phyloP scores from a whole-genome alignment of 2,113 vertebrate species.

The Embiotoca jacksoni region DNA sequence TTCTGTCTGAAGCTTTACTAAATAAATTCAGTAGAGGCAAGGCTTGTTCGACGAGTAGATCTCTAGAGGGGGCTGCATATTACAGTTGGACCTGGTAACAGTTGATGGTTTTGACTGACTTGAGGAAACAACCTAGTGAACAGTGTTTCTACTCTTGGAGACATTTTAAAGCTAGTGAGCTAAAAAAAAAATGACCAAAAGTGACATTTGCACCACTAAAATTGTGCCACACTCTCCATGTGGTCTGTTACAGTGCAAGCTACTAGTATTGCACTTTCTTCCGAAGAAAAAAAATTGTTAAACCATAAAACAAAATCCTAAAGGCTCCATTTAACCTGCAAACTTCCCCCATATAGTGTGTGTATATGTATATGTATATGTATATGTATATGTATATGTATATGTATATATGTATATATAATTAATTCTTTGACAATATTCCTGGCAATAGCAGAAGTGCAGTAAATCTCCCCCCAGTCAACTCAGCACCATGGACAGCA shows the following conservation, averaged over 20 bases:
- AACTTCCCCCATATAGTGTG: too few relatives aligned
- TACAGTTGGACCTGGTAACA: neutral
- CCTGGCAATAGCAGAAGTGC: neutral
- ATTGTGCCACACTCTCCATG: neutral
- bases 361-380: too few relatives aligned
- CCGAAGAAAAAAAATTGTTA: too few relatives aligned
- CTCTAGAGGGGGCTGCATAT: neutral
- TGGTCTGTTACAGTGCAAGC: neutral
- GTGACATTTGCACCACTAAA: neutral
- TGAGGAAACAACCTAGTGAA: slow-evolving; percentile 1
- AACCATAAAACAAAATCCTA: too few relatives aligned
- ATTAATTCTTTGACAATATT: neutral
- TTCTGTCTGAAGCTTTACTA: slow-evolving; percentile 10
- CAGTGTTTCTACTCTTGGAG: neutral
- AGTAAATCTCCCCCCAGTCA: neutral
- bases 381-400: neutral
- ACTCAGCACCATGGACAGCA: slow-evolving; percentile 66
- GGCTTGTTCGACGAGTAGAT: slow-evolving; percentile 4
- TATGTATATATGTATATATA: neutral
- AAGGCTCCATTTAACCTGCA: too few relatives aligned
- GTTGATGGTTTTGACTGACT: slow-evolving; percentile 16
- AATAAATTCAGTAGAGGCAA: neutral
- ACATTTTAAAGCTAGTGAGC: neutral
- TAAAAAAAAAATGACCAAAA: neutral
- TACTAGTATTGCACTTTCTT: too few relatives aligned